Evolutionary conservation across 2,888 invertebrate genomes (phyloP), one percentile per base, ranked within the genome.

Genomic region (Yponomeuta malinellus): DNA sequence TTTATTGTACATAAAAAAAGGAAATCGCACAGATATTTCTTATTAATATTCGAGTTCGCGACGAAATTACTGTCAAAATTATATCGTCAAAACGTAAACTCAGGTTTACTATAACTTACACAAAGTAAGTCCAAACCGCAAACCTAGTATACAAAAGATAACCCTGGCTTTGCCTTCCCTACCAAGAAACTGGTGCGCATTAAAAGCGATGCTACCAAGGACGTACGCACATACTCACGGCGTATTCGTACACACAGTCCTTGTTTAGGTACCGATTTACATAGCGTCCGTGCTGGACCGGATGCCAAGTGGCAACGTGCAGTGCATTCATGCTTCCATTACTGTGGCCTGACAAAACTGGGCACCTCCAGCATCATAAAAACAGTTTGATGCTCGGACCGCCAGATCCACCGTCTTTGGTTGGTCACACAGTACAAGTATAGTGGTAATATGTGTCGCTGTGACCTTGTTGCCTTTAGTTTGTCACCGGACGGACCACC

Each of bases 241-340:
- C 12, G 52, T 59, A 59, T 59, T 77, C 77, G 82, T 79, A 80
- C 82, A 78, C 78, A 80, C 79, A 76, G 78, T 80, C 79, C 78
- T 80, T 83, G 81, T 79, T 68, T 71, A 81, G 82, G 81, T 78
- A 77, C 76, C 78, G 78, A 88, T 89, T 90, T 85, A 84, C 89
- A 90, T 89, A 85, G 81, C 73, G 76, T 79, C 81, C 82, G 81
- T 78, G 37, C 43, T 63, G 33, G 86, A 81, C 88, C 89, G 89
- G 89, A 90, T 86, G 83, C 78, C 77, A 79, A 80, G 73, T 72
- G 70, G 79, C 79, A 81, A 81, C 85, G 83, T 84, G 86, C 84
- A 74, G 71, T 79, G 84, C 83, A 85, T 81, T 59, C 52, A 15
- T 59, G 52, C 52, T 59, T 71, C 63, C 48, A 65, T 66, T 33